Percentiles rank a stretch among this genome's conserved stretches.
Evolutionary conservation across 2,113 vertebrate genomes (phyloP).

Genomic region (Myrmecophaga tridactyla): DNA sequence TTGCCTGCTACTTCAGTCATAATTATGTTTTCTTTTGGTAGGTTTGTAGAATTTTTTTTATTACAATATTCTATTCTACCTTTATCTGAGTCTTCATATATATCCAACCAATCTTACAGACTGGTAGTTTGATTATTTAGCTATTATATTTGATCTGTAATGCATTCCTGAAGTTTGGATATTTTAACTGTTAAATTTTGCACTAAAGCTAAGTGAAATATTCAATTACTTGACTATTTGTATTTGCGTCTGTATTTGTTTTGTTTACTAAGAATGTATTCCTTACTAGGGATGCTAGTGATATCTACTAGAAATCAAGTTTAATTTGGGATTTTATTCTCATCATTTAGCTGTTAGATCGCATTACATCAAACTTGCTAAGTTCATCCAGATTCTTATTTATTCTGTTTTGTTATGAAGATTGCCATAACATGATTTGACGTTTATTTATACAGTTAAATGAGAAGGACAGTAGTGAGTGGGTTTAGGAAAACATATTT

Average conservation of each 20-base stretch:
- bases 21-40: background rate
- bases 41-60: background rate
- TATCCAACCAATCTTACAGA: background rate
- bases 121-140: background rate
- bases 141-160: background rate
- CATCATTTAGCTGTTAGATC: background rate
- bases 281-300: background rate
- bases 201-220: background rate
- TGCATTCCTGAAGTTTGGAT: slow-evolving; percentile 23
- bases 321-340: background rate
- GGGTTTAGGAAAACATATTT: slow-evolving; percentile 22
- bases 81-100: slow-evolving; percentile 3
- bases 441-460: background rate
- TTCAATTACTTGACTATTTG: background rate
- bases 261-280: background rate
- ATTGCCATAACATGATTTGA: background rate
- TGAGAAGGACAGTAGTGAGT: background rate
- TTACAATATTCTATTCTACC: background rate
- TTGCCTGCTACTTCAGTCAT: background rate
- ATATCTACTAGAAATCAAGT: background rate
- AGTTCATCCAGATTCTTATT: background rate
- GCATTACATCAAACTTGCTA: slow-evolving; percentile 20
- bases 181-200: background rate
- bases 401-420: background rate
- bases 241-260: background rate